phyloP scores from a whole-genome alignment of 2,888 invertebrate species.

The Meganola albula region DNA sequence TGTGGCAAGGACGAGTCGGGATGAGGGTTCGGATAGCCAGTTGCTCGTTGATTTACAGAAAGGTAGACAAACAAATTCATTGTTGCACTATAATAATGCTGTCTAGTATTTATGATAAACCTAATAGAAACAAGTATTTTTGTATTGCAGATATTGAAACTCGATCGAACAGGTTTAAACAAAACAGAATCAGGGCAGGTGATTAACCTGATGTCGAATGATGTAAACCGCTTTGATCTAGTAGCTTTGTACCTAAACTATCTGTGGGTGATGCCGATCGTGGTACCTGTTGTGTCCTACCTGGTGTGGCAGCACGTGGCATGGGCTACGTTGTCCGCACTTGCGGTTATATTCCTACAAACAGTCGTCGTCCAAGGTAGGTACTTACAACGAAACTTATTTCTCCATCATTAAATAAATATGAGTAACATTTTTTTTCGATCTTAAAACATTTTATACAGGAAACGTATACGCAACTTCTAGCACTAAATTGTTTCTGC shows the following conservation, averaged over 20 bases:
- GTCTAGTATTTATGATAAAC: too few species aligned
- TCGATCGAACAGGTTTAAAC: slow-evolving; percentile 77
- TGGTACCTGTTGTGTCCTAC: slow-evolving; percentile 78
- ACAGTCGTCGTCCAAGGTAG: slow-evolving; percentile 78
- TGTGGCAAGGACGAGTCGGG: slow-evolving; percentile 81
- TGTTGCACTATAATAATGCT: too few species aligned
- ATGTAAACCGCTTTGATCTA: slow-evolving; percentile 88
- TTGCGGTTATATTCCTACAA: slow-evolving; percentile 73
- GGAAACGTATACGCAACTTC: too few species aligned
- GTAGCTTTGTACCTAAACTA: slow-evolving; percentile 84
- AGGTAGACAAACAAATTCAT: too few species aligned
- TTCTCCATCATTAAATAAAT: too few species aligned
- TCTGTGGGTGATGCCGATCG: slow-evolving; percentile 88
- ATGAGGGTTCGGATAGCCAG: slow-evolving; percentile 87
- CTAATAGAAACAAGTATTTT: too few species aligned
- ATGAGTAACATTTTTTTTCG: too few species aligned
- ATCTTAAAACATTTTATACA: too few species aligned
- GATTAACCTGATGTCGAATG: slow-evolving; percentile 90
- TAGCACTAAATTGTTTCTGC: too few species aligned
- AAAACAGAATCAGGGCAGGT: slow-evolving; percentile 85
- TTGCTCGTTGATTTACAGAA: slow-evolving; percentile 89
- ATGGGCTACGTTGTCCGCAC: slow-evolving; percentile 60
- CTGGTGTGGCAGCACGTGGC: slow-evolving; percentile 65
- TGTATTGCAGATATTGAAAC: slow-evolving; percentile 56
- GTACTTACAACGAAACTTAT: too few species aligned